Percentiles rank a stretch among this genome's conserved stretches.
phyloP scores from a whole-genome alignment of 1,140 invertebrate genomes.

The Tetramorium simillimum region DNA sequence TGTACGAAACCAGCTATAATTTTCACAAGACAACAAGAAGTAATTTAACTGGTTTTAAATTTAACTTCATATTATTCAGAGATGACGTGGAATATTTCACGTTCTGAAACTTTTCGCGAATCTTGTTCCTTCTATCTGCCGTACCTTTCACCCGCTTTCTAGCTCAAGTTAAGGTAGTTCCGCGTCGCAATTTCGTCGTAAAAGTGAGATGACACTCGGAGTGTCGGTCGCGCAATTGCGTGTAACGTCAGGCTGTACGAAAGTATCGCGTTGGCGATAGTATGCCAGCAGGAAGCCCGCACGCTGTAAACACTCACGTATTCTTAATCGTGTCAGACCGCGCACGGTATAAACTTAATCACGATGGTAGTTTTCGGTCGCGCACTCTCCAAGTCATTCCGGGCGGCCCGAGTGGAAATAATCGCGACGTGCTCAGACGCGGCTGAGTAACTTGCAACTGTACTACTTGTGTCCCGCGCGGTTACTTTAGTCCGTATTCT shows the following conservation, averaged over 20 bases:
- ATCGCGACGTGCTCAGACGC: constrained; percentile 16
- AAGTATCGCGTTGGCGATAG: not conserved
- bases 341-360: constrained; percentile 60
- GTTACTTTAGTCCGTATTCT: constrained; percentile 6
- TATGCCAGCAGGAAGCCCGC: not conserved
- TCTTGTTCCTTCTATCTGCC: not conserved
- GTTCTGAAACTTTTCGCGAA: constrained; percentile 23
- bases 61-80: not conserved
- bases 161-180: constrained; percentile 22
- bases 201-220: constrained; percentile 1
- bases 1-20: not conserved
- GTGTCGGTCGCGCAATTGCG: not conserved
- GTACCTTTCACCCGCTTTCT: constrained; percentile 3
- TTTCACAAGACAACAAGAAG: not conserved
- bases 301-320: constrained; percentile 21
- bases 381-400: constrained; percentile 7
- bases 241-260: not conserved
- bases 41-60: not conserved
- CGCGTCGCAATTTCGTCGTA: not conserved
- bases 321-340: constrained; percentile 63
- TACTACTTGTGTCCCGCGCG: constrained; percentile 5
- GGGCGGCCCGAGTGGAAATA: constrained; percentile 39
- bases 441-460: constrained; percentile 30
- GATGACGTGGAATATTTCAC: not conserved
- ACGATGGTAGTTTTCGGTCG: constrained; percentile 50